Conservation (phyloP, 2,888 invertebrate genomes). For the Meteorus colon region DNA sequence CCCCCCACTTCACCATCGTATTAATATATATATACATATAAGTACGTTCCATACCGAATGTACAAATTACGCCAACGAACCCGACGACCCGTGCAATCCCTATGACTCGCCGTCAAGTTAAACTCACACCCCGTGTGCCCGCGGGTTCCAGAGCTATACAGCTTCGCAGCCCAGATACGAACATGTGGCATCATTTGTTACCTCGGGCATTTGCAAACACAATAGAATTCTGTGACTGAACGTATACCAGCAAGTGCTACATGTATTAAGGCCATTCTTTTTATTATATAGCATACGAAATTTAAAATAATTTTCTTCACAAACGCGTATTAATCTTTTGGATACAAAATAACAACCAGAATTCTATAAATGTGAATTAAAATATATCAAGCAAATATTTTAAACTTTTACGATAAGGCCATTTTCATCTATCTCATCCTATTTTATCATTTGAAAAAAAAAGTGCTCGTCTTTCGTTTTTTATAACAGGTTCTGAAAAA, state of each 20-base stretch:
- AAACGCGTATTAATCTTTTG: too few species aligned
- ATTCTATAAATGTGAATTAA: not conserved
- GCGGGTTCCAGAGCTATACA: conserved; percentile 52
- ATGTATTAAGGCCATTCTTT: conserved; percentile 11
- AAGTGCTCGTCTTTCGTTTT: not conserved
- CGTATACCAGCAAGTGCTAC: conserved; percentile 23
- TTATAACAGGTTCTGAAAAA: conserved; percentile 11
- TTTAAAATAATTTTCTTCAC: conserved; percentile 3
- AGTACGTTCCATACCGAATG: conserved; percentile 56
- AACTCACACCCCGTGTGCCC: conserved; percentile 55
- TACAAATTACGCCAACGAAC: conserved; percentile 60
- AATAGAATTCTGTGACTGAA: conserved; percentile 52
- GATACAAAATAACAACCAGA: not conserved
- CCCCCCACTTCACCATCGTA: conserved; percentile 26
- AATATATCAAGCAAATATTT: not conserved
- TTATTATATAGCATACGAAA: not conserved
- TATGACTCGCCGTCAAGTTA: conserved; percentile 53
- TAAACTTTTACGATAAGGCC: too few species aligned
- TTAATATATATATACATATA: conserved; percentile 17
- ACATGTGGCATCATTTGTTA: conserved; percentile 74
- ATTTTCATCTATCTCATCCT: too few species aligned
- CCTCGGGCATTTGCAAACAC: conserved; percentile 52
- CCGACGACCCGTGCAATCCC: conserved; percentile 47
- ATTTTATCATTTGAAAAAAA: not conserved
- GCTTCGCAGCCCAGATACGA: conserved; percentile 66